A percentile compares a stretch with the other conserved stretches of the same genome.
phyloP scores from a whole-genome alignment of 2,113 vertebrate genomes.

The Phylloscopus trochilus region DNA sequence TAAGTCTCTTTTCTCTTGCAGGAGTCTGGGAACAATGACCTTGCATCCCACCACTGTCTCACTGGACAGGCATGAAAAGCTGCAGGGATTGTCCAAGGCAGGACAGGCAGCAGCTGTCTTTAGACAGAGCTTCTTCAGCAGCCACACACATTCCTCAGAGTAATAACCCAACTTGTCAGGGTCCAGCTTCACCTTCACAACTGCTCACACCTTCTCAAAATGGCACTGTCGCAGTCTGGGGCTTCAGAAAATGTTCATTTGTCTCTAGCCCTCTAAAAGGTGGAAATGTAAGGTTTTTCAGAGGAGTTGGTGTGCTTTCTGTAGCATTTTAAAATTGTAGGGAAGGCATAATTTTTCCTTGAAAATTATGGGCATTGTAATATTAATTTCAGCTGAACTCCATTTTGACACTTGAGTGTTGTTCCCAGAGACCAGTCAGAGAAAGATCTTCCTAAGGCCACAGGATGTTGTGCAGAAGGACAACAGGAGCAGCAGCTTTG shows the following conservation, averaged over 20 bases:
- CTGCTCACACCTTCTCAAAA: not conserved
- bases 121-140: not conserved
- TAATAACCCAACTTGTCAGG: not conserved
- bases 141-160: fast-evolving
- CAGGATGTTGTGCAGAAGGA: not conserved
- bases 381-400: not conserved
- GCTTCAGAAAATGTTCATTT: not conserved
- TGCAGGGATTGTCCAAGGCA: fast-evolving
- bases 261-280: not conserved
- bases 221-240: fast-evolving
- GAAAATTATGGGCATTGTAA: not conserved
- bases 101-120: not conserved
- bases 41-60: not conserved
- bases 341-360: not conserved
- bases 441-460: not conserved
- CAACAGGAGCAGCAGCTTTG: not conserved
- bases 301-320: not conserved
- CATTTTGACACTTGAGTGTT: not conserved
- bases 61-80: not conserved
- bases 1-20: not conserved
- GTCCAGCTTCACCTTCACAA: not conserved
- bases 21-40: not conserved
- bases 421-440: not conserved
- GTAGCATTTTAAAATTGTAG: not conserved
- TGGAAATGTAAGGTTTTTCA: not conserved